phyloP scores from a whole-genome alignment of 2,113 vertebrate species.

The Bambusicola thoracicus region DNA sequence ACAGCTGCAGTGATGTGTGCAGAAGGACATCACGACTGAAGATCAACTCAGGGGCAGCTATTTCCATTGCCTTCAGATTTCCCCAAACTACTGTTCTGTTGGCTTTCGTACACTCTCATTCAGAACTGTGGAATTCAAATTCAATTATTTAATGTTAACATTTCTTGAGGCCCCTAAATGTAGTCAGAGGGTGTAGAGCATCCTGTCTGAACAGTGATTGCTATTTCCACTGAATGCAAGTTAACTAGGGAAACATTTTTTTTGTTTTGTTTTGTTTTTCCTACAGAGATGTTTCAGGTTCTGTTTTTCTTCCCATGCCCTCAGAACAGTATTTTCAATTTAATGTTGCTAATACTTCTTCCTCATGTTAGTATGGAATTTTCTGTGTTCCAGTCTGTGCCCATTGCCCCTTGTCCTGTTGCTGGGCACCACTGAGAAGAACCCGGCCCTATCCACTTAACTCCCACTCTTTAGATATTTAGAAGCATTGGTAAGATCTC shows the following conservation, averaged over 20 bases:
- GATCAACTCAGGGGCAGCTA: conserved; percentile 53
- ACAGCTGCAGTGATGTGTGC: conserved; percentile 48
- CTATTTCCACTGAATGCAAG: not conserved
- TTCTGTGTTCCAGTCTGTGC: too few relatives aligned
- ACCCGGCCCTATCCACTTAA: too few relatives aligned
- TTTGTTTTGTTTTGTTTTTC: too few relatives aligned
- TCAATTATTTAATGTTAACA: not conserved
- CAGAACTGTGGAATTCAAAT: conserved; percentile 2
- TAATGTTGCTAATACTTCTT: not conserved
- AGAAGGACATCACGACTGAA: conserved; percentile 50
- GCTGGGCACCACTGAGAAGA: too few relatives aligned
- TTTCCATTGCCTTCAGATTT: conserved; percentile 64
- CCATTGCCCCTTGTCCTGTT: too few relatives aligned
- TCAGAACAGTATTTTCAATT: not conserved
- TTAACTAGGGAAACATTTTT: not conserved
- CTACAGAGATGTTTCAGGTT: not conserved
- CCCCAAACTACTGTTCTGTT: conserved; percentile 45
- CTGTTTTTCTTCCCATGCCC: not conserved
- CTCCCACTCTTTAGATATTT: too few relatives aligned
- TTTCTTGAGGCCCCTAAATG: not conserved
- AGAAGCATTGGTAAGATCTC: too few relatives aligned
- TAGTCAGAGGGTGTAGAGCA: not conserved
- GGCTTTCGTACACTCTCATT: conserved; percentile 36
- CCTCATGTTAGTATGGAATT: not conserved
- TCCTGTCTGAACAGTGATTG: not conserved